These are phyloP conservation scores for Poecile atricapillus DNA, from an alignment of 2,113 vertebrate genomes.

Conservation along the genomic window DNA sequence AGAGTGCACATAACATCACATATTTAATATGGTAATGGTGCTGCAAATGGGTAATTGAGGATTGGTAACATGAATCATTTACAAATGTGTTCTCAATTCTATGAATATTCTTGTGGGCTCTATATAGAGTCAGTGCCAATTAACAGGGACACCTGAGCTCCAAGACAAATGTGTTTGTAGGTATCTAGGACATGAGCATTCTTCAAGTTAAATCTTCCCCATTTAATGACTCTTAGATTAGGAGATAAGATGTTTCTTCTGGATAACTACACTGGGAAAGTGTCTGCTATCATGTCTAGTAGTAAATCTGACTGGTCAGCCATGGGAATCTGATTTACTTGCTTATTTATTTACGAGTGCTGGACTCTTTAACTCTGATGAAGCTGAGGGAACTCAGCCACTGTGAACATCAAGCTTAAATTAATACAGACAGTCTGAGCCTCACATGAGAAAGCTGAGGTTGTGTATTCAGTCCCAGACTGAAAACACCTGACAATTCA, in stretches of 20 bases:
- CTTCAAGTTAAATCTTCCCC: background rate
- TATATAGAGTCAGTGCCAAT: background rate
- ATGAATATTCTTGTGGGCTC: constrained; percentile 12
- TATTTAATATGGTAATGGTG: constrained; percentile 28
- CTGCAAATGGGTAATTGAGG: constrained; percentile 25
- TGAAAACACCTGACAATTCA: background rate
- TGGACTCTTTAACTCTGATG: background rate
- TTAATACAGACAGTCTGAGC: background rate
- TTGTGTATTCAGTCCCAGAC: background rate
- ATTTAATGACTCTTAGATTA: background rate
- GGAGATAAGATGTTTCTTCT: background rate
- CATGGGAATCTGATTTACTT: background rate
- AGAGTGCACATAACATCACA: background rate
- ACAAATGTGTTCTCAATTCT: background rate
- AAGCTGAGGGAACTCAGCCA: background rate
- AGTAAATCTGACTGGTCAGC: background rate
- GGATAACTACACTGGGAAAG: background rate
- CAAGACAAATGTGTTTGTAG: background rate
- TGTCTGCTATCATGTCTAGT: background rate
- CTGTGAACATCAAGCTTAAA: background rate
- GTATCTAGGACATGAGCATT: background rate
- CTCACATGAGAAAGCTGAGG: background rate
- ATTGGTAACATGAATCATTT: constrained; percentile 24
- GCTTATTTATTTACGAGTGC: background rate
- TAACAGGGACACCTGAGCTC: background rate